phyloP scores from a whole-genome alignment of 2,113 vertebrate genomes.

The Gadus macrocephalus region DNA sequence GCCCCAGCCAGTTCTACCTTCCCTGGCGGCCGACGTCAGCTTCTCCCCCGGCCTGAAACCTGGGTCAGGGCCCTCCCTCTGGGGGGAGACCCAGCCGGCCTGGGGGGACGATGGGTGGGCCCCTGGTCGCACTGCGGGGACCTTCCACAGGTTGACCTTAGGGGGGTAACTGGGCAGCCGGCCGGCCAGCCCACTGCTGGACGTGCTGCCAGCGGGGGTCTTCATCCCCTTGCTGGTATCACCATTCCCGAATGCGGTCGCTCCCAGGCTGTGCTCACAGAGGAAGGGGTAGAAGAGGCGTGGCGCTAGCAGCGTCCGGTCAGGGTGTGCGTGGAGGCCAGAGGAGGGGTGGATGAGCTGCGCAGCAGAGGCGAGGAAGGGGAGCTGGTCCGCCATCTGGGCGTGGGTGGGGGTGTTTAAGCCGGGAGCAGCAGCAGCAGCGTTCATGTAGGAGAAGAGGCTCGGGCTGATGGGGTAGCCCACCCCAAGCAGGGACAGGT shows the following conservation, averaged over 20 bases:
- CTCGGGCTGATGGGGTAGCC: conserved; percentile 84
- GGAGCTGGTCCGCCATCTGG: conserved; percentile 76
- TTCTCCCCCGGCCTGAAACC: conserved; percentile 63
- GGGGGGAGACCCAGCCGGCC: conserved; percentile 68
- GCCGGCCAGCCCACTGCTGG: conserved; percentile 42
- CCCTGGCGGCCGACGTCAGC: conserved; percentile 46
- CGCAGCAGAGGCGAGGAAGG: conserved; percentile 82
- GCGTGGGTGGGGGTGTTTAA: conserved; percentile 66
- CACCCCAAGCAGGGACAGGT: conserved; percentile 87
- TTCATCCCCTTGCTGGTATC: conserved; percentile 69
- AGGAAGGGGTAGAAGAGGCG: conserved; percentile 91
- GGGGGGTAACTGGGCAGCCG: conserved; percentile 60
- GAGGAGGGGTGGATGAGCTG: conserved; percentile 80
- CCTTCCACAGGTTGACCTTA: conserved; percentile 78
- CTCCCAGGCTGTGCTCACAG: conserved; percentile 78
- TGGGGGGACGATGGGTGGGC: conserved; percentile 47
- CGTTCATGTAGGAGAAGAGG: conserved; percentile 89
- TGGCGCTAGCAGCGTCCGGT: conserved; percentile 75
- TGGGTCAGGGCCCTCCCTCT: conserved; percentile 52
- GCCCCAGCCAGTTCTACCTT: conserved; percentile 55
- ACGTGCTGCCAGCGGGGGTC: conserved; percentile 32
- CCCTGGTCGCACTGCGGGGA: conserved; percentile 71
- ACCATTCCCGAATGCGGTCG: conserved; percentile 41
- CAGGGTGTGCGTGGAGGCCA: conserved; percentile 62
- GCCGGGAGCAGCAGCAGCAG: conserved; percentile 63